These are phyloP conservation scores for Andrena marginata DNA, from an alignment of 2,888 invertebrate genomes.

Conservation along the genomic window DNA sequence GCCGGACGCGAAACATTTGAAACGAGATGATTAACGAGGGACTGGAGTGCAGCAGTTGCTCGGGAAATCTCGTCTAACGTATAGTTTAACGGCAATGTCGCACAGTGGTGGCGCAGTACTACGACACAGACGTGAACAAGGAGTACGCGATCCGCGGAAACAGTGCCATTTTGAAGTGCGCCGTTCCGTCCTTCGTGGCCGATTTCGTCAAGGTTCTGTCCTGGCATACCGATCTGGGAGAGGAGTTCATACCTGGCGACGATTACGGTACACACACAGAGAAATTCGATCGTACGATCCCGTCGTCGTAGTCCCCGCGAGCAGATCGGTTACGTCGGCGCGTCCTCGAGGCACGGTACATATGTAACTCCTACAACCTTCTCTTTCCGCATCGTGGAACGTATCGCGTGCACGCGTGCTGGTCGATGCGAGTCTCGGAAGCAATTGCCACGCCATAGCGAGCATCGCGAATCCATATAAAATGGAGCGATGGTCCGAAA, in stretches of 20 bases:
- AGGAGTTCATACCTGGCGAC: conserved; percentile 89
- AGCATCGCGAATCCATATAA: conserved; percentile 56
- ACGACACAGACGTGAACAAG: conserved; percentile 94
- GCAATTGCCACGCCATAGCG: conserved; percentile 44
- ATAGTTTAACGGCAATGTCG: conserved; percentile 28
- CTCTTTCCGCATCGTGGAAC: background rate
- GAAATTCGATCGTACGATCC: conserved; percentile 13
- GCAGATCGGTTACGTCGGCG: conserved; percentile 49
- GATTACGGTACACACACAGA: conserved; percentile 86
- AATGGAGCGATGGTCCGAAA: conserved; percentile 44
- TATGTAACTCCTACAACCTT: background rate
- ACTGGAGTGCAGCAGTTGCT: conserved; percentile 20
- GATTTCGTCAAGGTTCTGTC: conserved; percentile 95
- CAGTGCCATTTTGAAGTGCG: conserved; percentile 95
- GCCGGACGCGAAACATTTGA: background rate
- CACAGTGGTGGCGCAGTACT: conserved; percentile 92
- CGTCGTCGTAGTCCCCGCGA: conserved; percentile 32
- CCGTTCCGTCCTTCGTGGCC: conserved; percentile 96
- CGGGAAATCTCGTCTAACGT: conserved; percentile 1
- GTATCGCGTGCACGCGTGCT: conserved; percentile 28
- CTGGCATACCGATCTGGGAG: conserved; percentile 93
- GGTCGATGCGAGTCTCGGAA: conserved; percentile 28
- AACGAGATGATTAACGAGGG: conserved; percentile 14
- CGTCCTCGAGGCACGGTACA: background rate
- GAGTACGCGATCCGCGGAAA: conserved; percentile 96